A percentile compares a stretch with the other conserved stretches of the same genome.
phyloP scores from a whole-genome alignment of 92 coral and sea anemone species.

The Palythoa heliodiscus region DNA sequence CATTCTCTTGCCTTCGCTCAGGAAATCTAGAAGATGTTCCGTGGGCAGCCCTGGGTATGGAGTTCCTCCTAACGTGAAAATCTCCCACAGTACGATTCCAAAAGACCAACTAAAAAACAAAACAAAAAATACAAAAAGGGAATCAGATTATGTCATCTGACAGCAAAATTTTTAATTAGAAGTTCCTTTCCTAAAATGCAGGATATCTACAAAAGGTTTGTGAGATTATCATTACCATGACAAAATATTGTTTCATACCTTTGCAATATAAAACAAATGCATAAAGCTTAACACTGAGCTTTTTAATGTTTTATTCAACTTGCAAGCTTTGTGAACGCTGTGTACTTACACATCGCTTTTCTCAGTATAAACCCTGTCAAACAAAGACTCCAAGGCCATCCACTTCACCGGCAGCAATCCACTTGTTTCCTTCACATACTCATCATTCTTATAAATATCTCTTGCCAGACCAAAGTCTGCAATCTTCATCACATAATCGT shows the following conservation, averaged over 20 bases:
- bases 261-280: not conserved
- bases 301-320: not conserved
- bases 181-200: no score
- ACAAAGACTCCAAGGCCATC: conserved; percentile 93
- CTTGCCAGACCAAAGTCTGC: conserved; percentile 95
- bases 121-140: not conserved
- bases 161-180: no score
- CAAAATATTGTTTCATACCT: no score
- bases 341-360: conserved; percentile 93
- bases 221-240: no score
- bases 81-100: conserved; percentile 56
- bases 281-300: not conserved
- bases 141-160: not conserved
- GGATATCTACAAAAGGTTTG: no score
- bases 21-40: conserved; percentile 53
- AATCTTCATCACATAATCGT: conserved; percentile 88
- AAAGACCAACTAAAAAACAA: conserved; percentile 53
- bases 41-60: conserved; percentile 58
- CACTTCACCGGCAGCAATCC: conserved; percentile 88
- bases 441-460: conserved; percentile 83
- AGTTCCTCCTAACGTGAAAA: conserved; percentile 57
- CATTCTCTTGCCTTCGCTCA: conserved; percentile 56
- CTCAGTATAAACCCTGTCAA: conserved; percentile 83
- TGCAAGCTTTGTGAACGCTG: not conserved
- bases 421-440: conserved; percentile 81